Conservation (phyloP, 2,888 invertebrate species). For the Cybosia mesomella region DNA sequence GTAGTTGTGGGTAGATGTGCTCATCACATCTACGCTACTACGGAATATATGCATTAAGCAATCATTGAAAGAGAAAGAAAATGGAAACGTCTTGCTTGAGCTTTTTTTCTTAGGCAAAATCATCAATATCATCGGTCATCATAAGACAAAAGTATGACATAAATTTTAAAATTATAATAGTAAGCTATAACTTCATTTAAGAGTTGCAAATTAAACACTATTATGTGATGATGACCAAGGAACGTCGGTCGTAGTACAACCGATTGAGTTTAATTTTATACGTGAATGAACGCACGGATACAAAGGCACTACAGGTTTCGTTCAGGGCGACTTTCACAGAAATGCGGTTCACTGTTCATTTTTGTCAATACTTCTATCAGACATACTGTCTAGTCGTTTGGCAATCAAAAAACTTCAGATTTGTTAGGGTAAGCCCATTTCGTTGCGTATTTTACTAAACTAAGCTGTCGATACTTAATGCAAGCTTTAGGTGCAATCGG, state of each 20-base stretch:
- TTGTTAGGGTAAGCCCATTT: neutral
- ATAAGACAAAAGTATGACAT: neutral
- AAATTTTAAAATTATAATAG: neutral
- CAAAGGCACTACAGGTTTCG: slow-evolving; percentile 54
- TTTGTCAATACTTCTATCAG: slow-evolving; percentile 37
- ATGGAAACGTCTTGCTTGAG: neutral
- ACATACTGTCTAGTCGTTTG: slow-evolving; percentile 35
- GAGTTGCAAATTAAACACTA: neutral
- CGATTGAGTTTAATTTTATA: slow-evolving; percentile 35
- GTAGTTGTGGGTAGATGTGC: too few relatives aligned
- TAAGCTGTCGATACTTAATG: too few relatives aligned
- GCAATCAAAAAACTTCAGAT: neutral
- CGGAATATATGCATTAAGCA: neutral
- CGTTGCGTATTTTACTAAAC: neutral
- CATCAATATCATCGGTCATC: too few relatives aligned
- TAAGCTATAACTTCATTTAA: neutral
- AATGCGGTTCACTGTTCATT: slow-evolving; percentile 40
- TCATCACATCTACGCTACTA: too few relatives aligned
- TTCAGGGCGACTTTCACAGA: slow-evolving; percentile 38
- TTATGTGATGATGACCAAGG: slow-evolving; percentile 27
- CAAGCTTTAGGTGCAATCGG: too few relatives aligned
- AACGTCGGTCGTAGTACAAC: slow-evolving; percentile 27
- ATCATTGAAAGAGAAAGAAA: neutral
- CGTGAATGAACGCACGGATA: slow-evolving; percentile 53
- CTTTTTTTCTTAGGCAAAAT: too few relatives aligned